Percentiles rank a stretch among this genome's conserved stretches.
Evolutionary conservation across 2,888 invertebrate species (phyloP).

Genomic region (Cerceris rybyensis): DNA sequence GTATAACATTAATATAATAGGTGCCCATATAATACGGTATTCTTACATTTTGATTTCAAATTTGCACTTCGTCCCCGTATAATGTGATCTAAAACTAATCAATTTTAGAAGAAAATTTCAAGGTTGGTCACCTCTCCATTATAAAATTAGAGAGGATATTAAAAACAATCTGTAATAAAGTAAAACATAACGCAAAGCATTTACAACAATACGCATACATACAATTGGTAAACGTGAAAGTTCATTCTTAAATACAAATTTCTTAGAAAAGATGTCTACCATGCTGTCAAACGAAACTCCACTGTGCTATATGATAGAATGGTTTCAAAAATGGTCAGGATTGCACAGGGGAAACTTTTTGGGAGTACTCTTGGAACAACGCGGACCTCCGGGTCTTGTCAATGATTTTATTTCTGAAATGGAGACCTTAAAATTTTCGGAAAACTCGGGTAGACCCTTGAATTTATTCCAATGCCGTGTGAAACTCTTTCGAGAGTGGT

Average conservation of each 20-base stretch:
- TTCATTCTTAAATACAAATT: not conserved
- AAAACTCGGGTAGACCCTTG: conserved; percentile 86
- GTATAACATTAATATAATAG: no score
- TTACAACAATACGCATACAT: no score
- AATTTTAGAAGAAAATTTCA: no score
- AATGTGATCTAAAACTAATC: no score
- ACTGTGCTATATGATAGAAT: conserved; percentile 90
- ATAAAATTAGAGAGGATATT: no score
- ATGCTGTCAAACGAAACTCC: conserved; percentile 87
- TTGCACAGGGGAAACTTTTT: conserved; percentile 93
- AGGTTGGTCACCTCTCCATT: no score
- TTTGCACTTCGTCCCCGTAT: no score
- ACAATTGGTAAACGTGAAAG: conserved; percentile 25
- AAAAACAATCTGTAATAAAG: no score
- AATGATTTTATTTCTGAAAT: conserved; percentile 89
- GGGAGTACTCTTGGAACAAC: conserved; percentile 88
- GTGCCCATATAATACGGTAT: no score
- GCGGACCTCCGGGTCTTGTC: conserved; percentile 85
- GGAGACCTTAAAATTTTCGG: conserved; percentile 86
- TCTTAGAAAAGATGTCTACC: conserved; percentile 76
- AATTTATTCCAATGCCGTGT: conserved; percentile 92
- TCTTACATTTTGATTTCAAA: no score
- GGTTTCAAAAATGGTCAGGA: conserved; percentile 96
- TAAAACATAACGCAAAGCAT: no score
- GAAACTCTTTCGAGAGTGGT: conserved; percentile 93